Evolutionary conservation across 2,888 invertebrate genomes (phyloP).

Genomic region (Volucella inflata): DNA sequence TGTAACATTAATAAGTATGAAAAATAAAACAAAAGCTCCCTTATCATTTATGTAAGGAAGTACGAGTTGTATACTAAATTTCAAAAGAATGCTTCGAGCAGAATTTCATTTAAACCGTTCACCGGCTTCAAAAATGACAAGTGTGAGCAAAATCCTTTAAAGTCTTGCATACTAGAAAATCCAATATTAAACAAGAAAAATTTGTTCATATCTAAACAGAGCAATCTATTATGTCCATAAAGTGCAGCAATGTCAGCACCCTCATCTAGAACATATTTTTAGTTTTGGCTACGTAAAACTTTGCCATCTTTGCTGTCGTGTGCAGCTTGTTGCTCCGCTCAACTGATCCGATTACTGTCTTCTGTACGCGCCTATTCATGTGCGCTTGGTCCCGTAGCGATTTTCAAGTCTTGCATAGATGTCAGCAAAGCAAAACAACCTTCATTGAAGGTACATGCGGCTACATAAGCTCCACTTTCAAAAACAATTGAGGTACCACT

Average conservation of each 20-base stretch:
- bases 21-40: too few species aligned
- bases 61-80: too few species aligned
- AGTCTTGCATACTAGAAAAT: too few species aligned
- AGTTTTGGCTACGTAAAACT: conserved; percentile 70
- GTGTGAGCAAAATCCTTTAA: too few species aligned
- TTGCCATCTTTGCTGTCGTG: conserved; percentile 72
- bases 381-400: conserved; percentile 22
- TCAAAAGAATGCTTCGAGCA: too few species aligned
- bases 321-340: conserved; percentile 71
- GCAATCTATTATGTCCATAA: too few species aligned
- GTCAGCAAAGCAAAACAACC: conserved; percentile 12
- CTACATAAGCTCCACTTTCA: conserved; percentile 48
- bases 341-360: conserved; percentile 49
- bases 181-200: too few species aligned
- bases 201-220: too few species aligned
- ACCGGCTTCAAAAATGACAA: too few species aligned
- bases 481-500: conserved; percentile 68
- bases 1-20: too few species aligned
- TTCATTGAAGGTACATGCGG: conserved; percentile 26
- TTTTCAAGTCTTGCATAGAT: conserved; percentile 22
- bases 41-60: too few species aligned
- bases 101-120: too few species aligned
- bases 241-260: conserved; percentile 65
- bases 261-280: conserved; percentile 29
- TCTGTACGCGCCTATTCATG: conserved; percentile 23